Base-by-base conservation (phyloP, 2,888 invertebrate species). In the Pseudococcus longispinus region DNA sequence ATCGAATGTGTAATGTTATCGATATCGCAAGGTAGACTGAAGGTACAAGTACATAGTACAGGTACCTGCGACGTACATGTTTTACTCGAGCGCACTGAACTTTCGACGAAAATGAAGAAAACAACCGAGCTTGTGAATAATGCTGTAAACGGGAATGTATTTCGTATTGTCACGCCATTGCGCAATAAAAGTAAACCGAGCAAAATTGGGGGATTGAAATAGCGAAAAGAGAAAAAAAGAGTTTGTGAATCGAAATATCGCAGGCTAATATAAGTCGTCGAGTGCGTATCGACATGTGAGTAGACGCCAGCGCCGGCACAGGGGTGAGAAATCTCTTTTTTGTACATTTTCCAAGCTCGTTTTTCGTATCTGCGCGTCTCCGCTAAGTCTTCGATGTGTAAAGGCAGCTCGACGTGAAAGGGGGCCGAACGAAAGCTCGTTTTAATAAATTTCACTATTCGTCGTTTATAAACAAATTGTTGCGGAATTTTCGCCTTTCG, bases 81-180 rank as follows among this genome's bases (percentile, higher is more conserved):
- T 37, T n/a, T 80, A 70, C 70, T 20, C 32, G 29, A 60, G 60
- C 74, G 5, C n/a, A 13, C n/a, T 80, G 32, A 80, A 80, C n/a
- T 80, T 80, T 80, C 20, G 20, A 42, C 77, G 42, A 80, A 80
- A 80, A 80, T 80, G 77, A 80, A 80, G 77, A 80, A 80, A 80
- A 80, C 77, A 80, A 42, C 32, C 32, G 32, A 74, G 74, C 74
- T 74, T 42, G 9, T 42, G 42, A 80, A 80, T 80, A 80, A 80
- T 80, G 42, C 77, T 80, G 77, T 80, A 80, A 80, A 80, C 77
- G 77, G n/a, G 77, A 80, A 80, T 80, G 77, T 80, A 80, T 80
- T 80, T 42, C 20, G 42, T 37, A 29, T 80, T 80, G 77, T 80
- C 77, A 80, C 77, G 77, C 77, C 29, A 80, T 80, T 42, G 37